Base-by-base conservation (phyloP, 2,797 vertebrate species). In the Pagetopsis macropterus region DNA sequence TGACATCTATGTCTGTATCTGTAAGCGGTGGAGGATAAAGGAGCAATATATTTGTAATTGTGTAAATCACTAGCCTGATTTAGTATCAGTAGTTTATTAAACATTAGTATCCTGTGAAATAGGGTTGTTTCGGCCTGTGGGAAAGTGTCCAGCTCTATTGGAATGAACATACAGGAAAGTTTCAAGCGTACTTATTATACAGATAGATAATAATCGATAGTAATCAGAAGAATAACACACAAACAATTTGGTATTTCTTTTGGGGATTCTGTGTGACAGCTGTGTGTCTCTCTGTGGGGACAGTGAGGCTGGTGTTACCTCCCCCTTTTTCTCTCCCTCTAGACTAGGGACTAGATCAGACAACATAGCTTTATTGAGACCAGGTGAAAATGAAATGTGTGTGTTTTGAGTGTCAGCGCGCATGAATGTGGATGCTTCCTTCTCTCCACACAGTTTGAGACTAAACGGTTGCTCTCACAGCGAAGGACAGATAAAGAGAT, bases 311-410 rank as follows among this genome's bases (percentile, higher is more conserved):
- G 0, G 48, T 55, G 65, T 46, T 62, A 69, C 78, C 72, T 65
- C 58, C 46, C 49, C 55, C 59, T 64, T 66, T 57, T 45, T 55
- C 50, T 80, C 65, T 62, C 60, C 46, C 75, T 79, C 66, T 63
- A 60, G 60, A 78, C 60, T 41, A 50, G 21, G 21, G 54, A 60
- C 72, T 37, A 68, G 70, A 87, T 82, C 75, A 85, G 79, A 76
- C 83, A 77, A 81, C 78, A 78, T 67, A 59, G 62, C 44, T 81
- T 85, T 84, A 91, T 86, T 89, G 81, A 90, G 73, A 73, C 84
- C 83, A 89, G 84, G 87, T 91, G 83, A 70, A 81, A 80, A 78
- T 72, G 23, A 80, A 74, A 71, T 64, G 43, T 33, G 69, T 76
- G 45, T 64, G 41, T 74, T 62, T 69, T 72, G 37, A 69, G 50